Base-by-base conservation (phyloP, 2,888 invertebrate genomes). In the Athripsodes cinereus region DNA sequence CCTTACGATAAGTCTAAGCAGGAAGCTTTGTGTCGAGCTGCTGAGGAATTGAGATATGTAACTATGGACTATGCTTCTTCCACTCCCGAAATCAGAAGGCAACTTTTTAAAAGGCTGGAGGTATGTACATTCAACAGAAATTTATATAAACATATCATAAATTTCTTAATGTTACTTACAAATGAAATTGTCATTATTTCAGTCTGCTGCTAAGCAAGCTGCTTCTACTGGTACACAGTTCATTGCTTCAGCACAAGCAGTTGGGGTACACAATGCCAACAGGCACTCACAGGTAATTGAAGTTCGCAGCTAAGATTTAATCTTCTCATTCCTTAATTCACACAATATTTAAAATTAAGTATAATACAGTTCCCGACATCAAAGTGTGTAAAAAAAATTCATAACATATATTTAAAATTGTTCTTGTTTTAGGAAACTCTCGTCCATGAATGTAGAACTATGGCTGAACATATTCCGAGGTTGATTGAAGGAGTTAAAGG, bases 31-130 rank as follows among this genome's bases (percentile, higher is more conserved):
- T 84, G 91, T 31, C 81, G 83, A 62, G 96, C 97, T 0, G 98
- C 97, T 0, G 96, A 97, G 69, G 92, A 96, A 66, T 76, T 99
- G n/a, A 81, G 95, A 49, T 87, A 88, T 68, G 96, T 95, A 26
- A 92, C 93, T 1, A 88, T 87, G 10, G 92, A 92, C 55, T 92
- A 96, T 52, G 90, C 92, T 19, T 59, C 63, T 0, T 63, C 61
- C 10, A 53, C 63, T n/a, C 63, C 63, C 1, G 63, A 63, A 11
- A 57, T 63, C 22, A 61, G 59, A 48, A 52, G 55, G 47, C 63
- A 63, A 18, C 61, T 63, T 35, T 63, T 63, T 48, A 55, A 48
- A 16, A 55, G 57, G 26, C 49, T 63, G 13, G 59, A 50, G 52
- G 63, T 61, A 44, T 47, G 18, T 6, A 11, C 6, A 13, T 46